phyloP scores from a whole-genome alignment of 2,797 vertebrate genomes.

The Sus cebifrons region DNA sequence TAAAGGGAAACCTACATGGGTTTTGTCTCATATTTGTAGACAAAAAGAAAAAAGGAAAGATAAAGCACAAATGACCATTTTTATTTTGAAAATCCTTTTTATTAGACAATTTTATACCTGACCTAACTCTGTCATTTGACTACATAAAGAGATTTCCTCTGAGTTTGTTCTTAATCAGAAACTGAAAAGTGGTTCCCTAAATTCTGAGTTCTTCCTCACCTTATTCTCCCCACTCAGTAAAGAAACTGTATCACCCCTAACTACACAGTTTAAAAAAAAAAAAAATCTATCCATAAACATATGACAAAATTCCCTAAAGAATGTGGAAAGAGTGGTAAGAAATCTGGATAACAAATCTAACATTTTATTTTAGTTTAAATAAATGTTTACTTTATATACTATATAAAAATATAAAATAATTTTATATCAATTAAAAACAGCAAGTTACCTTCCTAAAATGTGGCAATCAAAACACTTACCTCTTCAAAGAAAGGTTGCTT shows the following conservation, averaged over 20 bases:
- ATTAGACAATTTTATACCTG: background rate
- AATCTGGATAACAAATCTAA: slow-evolving; percentile 31
- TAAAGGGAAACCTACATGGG: background rate
- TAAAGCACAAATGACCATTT: background rate
- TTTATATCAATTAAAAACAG: slow-evolving; percentile 36
- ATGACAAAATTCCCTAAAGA: background rate
- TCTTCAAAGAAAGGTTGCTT: background rate
- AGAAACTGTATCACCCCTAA: background rate
- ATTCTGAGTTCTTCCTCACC: background rate
- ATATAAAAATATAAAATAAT: background rate
- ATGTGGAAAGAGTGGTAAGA: background rate
- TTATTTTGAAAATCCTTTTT: slow-evolving; percentile 46
- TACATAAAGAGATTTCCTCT: background rate
- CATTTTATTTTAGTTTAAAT: slow-evolving; percentile 21
- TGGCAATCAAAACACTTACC: background rate
- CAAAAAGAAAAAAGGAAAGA: background rate
- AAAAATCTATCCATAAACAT: background rate
- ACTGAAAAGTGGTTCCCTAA: background rate
- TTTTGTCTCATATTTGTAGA: background rate
- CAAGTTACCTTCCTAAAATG: background rate
- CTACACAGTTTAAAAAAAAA: background rate
- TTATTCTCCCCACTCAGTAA: background rate
- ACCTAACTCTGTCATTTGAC: background rate
- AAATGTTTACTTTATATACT: background rate
- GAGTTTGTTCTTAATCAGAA: background rate